Conservation (phyloP, 2,888 invertebrate species). For the Phorcus lineatus region DNA sequence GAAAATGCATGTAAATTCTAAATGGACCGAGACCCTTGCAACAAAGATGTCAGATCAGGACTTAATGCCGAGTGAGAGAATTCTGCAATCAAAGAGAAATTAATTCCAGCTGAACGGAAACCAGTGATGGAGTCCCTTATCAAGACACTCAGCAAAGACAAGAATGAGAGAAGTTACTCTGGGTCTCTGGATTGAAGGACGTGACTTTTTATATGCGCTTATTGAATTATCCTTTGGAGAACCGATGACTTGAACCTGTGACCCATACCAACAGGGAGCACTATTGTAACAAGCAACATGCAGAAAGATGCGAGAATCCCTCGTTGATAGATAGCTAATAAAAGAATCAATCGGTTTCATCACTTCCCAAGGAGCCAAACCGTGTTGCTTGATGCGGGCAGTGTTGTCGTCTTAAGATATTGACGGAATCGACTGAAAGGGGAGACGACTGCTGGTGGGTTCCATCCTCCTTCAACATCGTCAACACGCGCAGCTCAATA, state of each 20-base stretch:
- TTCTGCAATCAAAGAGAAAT: neutral
- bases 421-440: neutral
- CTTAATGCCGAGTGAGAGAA: neutral
- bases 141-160: no score
- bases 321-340: constrained; percentile 15
- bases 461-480: neutral
- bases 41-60: no score
- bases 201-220: neutral
- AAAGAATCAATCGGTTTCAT: constrained; percentile 12
- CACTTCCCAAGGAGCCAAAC: neutral
- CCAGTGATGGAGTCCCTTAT: no score
- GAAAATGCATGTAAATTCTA: no score
- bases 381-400: neutral
- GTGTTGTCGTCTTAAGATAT: neutral
- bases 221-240: neutral
- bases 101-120: neutral
- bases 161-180: neutral
- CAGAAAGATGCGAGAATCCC: neutral
- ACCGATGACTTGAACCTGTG: neutral
- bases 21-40: no score
- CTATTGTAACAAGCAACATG: neutral
- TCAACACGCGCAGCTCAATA: constrained; percentile 3
- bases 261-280: neutral
- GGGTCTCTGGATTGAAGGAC: neutral
- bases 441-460: neutral